These are phyloP conservation scores for Ranitomeya imitator DNA, from an alignment of 2,113 vertebrate species.

Conservation along the genomic window DNA sequence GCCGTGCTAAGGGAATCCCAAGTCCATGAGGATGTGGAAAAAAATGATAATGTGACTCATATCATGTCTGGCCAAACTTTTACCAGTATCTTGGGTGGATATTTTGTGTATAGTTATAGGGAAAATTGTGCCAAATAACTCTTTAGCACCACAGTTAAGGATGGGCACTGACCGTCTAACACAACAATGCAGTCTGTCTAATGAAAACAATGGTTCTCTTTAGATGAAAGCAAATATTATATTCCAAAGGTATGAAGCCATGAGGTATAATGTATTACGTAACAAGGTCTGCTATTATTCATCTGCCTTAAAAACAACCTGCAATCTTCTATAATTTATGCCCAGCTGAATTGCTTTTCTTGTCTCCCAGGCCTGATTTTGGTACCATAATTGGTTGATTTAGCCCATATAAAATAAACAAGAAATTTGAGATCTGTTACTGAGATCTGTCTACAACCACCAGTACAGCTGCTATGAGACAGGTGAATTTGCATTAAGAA, in stretches of 20 bases:
- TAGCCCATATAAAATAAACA: neutral
- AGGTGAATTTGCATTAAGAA: neutral
- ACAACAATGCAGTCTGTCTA: neutral
- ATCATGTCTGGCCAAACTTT: slow-evolving; percentile 42
- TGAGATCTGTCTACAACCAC: no score
- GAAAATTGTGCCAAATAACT: slow-evolving; percentile 5
- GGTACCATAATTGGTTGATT: neutral
- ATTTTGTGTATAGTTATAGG: neutral
- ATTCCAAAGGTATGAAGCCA: neutral
- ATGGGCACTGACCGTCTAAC: neutral
- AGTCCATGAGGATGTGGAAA: slow-evolving; percentile 30
- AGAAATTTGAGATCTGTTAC: neutral
- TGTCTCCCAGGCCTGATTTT: neutral
- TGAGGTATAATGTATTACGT: neutral
- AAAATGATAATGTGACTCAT: slow-evolving; percentile 39
- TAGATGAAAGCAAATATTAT: neutral
- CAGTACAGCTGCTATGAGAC: no score
- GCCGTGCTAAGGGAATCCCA: slow-evolving; percentile 27
- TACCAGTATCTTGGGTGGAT: slow-evolving; percentile 47
- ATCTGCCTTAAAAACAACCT: neutral
- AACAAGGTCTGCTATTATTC: neutral
- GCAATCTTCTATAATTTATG: neutral
- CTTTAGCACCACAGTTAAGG: neutral
- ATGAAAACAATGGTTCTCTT: neutral
- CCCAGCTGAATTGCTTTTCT: neutral